Evolutionary conservation across 2,888 invertebrate species (phyloP).

Genomic region (Eulithis prunata): DNA sequence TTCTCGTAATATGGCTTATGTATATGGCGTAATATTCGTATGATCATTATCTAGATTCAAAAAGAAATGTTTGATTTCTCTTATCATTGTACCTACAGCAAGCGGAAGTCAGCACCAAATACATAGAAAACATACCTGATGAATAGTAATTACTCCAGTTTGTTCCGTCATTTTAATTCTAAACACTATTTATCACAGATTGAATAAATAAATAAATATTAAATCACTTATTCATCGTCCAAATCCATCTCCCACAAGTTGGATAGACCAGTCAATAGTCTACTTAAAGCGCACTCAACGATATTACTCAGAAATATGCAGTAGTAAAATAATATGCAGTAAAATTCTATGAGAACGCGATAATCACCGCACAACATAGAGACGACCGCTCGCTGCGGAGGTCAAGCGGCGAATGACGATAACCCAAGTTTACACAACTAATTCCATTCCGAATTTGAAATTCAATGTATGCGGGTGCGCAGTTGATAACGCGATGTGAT

Average conservation of each 20-base stretch:
- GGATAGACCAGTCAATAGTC: slow-evolving; percentile 49
- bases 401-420: slow-evolving; percentile 54
- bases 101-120: too few species aligned
- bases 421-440: slow-evolving; percentile 18
- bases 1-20: too few species aligned
- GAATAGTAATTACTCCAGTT: slow-evolving; percentile 70
- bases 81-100: too few species aligned
- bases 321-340: slow-evolving; percentile 68
- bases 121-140: slow-evolving; percentile 59
- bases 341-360: slow-evolving; percentile 64
- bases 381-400: slow-evolving; percentile 57
- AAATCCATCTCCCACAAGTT: slow-evolving; percentile 59
- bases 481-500: slow-evolving; percentile 41
- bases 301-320: slow-evolving; percentile 70
- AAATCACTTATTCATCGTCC: slow-evolving; percentile 60
- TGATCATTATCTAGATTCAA: too few species aligned
- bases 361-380: slow-evolving; percentile 57
- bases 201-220: slow-evolving; percentile 69
- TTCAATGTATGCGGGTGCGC: slow-evolving; percentile 53
- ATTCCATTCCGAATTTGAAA: slow-evolving; percentile 50
- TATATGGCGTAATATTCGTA: too few species aligned
- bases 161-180: slow-evolving; percentile 59
- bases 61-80: too few species aligned
- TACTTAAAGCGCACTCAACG: slow-evolving; percentile 58
- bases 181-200: slow-evolving; percentile 73